phyloP scores from a whole-genome alignment of 1,140 invertebrate genomes.

The Carcinoscorpius rotundicauda region DNA sequence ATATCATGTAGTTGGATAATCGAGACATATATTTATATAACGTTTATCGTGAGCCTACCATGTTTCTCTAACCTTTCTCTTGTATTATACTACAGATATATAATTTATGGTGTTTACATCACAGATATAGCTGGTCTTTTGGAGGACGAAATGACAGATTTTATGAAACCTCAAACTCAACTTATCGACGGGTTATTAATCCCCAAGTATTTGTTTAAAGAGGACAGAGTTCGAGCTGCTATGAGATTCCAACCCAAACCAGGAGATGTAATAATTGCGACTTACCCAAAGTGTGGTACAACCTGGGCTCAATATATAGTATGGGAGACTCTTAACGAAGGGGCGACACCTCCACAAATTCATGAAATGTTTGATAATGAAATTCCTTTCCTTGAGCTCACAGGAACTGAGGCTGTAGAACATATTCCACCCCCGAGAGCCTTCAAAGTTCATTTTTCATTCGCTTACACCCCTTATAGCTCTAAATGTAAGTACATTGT shows the following conservation, averaged over 20 bases:
- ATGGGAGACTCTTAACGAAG: conserved; percentile 6
- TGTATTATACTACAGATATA: too few relatives aligned
- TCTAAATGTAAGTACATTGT: conserved; percentile 9
- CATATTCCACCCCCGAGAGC: neutral
- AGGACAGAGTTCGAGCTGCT: conserved; percentile 6
- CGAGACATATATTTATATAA: too few relatives aligned
- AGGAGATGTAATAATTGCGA: conserved; percentile 15
- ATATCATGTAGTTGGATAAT: too few relatives aligned
- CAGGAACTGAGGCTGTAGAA: conserved; percentile 1
- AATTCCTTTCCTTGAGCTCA: conserved; percentile 6
- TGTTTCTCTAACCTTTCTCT: too few relatives aligned
- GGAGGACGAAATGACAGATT: too few relatives aligned
- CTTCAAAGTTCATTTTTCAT: conserved; percentile 12
- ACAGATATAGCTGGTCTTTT: too few relatives aligned
- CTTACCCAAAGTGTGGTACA: conserved; percentile 9
- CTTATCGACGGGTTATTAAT: conserved; percentile 1
- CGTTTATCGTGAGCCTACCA: too few relatives aligned
- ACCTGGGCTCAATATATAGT: conserved; percentile 16
- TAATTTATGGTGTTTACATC: too few relatives aligned
- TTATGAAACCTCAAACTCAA: neutral
- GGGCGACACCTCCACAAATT: neutral
- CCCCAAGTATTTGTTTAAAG: neutral
- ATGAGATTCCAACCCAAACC: conserved; percentile 17
- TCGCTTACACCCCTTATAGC: neutral
- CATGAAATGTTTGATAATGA: conserved; percentile 1